A percentile compares a stretch with the other conserved stretches of the same genome.
These are phyloP conservation scores for Macquaria ambigua DNA, from an alignment of 2,113 vertebrate species.

Conservation along the genomic window DNA sequence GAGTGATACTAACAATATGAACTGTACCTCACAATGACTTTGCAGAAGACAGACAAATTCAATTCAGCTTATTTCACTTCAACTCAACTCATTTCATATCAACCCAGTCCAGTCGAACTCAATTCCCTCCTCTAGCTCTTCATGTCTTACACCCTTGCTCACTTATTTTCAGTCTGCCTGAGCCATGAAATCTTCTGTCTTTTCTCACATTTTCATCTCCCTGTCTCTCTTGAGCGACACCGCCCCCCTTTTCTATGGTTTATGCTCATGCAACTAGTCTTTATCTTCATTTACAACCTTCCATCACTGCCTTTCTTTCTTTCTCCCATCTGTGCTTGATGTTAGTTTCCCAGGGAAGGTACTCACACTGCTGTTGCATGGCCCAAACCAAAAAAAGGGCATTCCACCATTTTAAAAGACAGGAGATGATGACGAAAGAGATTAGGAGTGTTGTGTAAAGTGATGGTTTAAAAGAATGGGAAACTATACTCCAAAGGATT, in stretches of 20 bases:
- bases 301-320: neutral
- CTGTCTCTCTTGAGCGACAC: neutral
- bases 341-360: neutral
- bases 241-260: neutral
- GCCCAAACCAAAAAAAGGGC: slow-evolving; percentile 39
- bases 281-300: slow-evolving; percentile 13
- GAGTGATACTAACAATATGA: slow-evolving; percentile 5
- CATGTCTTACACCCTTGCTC: slow-evolving; percentile 26
- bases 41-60: slow-evolving; percentile 33
- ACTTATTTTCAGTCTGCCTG: slow-evolving; percentile 14
- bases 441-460: neutral
- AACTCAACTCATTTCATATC: slow-evolving; percentile 45
- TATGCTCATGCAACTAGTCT: neutral
- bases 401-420: slow-evolving; percentile 27
- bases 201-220: slow-evolving; percentile 34
- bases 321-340: no score
- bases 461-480: slow-evolving; percentile 32
- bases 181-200: slow-evolving; percentile 2
- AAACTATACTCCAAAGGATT: slow-evolving; percentile 10
- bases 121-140: slow-evolving; percentile 39
- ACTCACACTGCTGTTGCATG: slow-evolving; percentile 41
- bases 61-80: slow-evolving; percentile 39
- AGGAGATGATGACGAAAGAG: slow-evolving; percentile 14
- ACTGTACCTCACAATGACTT: neutral
- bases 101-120: slow-evolving; percentile 29